Evolutionary conservation across 2,113 vertebrate species (phyloP).

Genomic region (Nerophis ophidion): DNA sequence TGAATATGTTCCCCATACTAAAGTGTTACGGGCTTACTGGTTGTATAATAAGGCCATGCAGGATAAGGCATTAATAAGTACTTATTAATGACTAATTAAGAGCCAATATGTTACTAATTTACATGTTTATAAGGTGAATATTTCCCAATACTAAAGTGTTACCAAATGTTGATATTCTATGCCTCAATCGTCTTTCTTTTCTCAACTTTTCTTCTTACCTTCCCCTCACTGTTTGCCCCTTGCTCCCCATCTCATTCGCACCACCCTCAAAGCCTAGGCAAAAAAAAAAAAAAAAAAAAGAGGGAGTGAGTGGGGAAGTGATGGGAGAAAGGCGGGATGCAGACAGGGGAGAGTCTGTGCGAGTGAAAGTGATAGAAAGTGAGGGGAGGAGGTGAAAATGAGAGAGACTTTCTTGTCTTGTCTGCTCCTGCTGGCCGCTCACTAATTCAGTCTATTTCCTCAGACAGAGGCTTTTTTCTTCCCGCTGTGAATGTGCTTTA

Average conservation of each 20-base stretch:
- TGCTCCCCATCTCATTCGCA: conserved; percentile 48
- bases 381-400: conserved; percentile 60
- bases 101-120: no score
- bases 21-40: no score
- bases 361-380: conserved; percentile 62
- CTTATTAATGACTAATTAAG: no score
- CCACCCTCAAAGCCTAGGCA: conserved; percentile 45
- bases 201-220: conserved; percentile 7
- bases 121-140: no score
- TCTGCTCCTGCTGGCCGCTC: conserved; percentile 53
- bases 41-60: no score
- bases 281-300: conserved; percentile 20
- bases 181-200: not conserved
- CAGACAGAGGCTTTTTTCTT: conserved; percentile 55
- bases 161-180: no score
- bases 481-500: conserved; percentile 51
- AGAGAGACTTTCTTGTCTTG: conserved; percentile 65
- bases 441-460: conserved; percentile 61
- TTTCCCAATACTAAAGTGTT: no score
- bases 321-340: conserved; percentile 41
- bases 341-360: conserved; percentile 41
- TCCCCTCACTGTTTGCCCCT: conserved; percentile 29
- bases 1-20: no score
- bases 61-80: no score
- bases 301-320: conserved; percentile 48